These are phyloP conservation scores for Macrophya annulata DNA, from an alignment of 2,888 invertebrate genomes.

Conservation along the genomic window DNA sequence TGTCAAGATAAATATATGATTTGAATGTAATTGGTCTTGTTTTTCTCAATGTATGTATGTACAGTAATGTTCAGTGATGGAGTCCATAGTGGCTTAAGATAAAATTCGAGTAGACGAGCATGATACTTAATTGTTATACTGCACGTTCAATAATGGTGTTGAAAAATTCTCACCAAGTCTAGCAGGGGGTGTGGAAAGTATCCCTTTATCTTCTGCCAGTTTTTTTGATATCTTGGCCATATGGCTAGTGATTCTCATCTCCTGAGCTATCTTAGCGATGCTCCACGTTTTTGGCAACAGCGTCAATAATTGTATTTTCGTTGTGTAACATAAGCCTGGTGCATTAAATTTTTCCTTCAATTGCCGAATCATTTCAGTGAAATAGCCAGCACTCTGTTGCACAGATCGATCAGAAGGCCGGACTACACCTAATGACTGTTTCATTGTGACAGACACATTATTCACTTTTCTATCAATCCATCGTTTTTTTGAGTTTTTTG, in stretches of 20 bases:
- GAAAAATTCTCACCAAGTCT: not conserved
- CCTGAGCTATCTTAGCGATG: not conserved
- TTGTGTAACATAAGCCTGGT: not conserved
- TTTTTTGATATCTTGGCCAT: not conserved
- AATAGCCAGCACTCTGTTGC: not conserved
- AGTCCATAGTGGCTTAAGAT: no score
- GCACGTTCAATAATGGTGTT: not conserved
- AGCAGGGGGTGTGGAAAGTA: not conserved
- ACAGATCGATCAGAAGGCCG: not conserved
- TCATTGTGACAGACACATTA: not conserved
- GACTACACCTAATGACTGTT: not conserved
- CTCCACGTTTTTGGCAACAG: not conserved
- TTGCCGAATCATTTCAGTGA: not conserved
- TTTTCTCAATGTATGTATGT: not conserved
- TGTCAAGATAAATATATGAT: not conserved
- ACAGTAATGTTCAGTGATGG: no score
- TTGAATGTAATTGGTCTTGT: not conserved
- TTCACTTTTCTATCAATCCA: not conserved
- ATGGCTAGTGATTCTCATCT: not conserved
- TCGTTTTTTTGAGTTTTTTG: not conserved
- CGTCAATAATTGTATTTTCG: not conserved
- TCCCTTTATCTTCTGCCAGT: not conserved
- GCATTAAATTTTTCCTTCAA: not conserved
- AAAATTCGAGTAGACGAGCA: no score
- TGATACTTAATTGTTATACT: no score